Percentiles rank a stretch among this genome's conserved stretches.
These are phyloP conservation scores for Microtus richardsoni DNA, from an alignment of 2,113 vertebrate species.

Conservation along the genomic window DNA sequence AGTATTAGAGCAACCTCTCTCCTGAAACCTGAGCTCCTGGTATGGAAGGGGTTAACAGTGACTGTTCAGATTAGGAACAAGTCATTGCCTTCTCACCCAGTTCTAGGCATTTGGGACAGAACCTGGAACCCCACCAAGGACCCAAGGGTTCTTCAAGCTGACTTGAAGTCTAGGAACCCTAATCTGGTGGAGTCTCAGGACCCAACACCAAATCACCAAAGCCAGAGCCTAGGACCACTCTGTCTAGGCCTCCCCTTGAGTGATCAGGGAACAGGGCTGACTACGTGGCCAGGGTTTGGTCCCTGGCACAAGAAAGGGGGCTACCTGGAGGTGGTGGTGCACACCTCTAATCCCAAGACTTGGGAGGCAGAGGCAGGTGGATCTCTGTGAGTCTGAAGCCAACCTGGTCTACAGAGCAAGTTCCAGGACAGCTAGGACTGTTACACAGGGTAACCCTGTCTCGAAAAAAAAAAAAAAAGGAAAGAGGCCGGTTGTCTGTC, in stretches of 20 bases:
- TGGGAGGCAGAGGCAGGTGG: too few species aligned
- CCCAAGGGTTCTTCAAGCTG: neutral
- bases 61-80: neutral
- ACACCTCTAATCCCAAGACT: too few species aligned
- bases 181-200: neutral
- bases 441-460: too few species aligned
- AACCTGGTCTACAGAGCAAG: too few species aligned
- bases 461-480: too few species aligned
- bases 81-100: neutral
- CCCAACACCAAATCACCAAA: neutral
- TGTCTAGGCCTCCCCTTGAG: neutral
- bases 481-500: neutral
- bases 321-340: neutral
- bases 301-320: neutral
- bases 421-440: too few species aligned
- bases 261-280: neutral
- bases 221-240: neutral
- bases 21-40: conserved; percentile 53
- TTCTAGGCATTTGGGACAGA: neutral
- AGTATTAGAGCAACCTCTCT: neutral
- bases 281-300: neutral
- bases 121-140: neutral
- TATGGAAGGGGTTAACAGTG: conserved; percentile 46
- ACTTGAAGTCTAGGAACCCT: neutral
- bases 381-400: too few species aligned